Evolutionary conservation across 2,113 vertebrate species (phyloP), one percentile per base, ranked within the genome.

Genomic region (Hymenochirus boettgeri): DNA sequence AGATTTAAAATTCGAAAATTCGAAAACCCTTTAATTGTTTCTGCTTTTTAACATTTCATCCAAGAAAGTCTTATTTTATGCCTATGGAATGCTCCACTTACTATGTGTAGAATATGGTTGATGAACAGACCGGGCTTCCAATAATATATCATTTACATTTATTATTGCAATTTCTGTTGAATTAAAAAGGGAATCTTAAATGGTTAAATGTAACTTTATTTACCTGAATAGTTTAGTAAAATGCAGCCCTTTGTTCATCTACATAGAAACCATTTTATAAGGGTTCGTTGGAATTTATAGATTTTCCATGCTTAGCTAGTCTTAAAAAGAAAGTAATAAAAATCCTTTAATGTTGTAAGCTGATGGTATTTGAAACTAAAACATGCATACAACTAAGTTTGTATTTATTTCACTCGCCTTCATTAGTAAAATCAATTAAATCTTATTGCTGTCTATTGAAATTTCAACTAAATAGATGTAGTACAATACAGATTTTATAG

Each of bases 251-350:
- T 69, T 69, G 55, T 66, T 58, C 24, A 7, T 56, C 60, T 60
- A 69, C 65, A 53, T 42, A 69, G 65, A 69, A 69, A 60, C 65
- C 56, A 69, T 52, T 69, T 69, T 69, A 69, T 69, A 69, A 60
- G 65, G 57, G 37, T 48, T 53, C n/a, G 8, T 42, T 53, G 57
- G 65, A 69, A 69, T 69, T 69, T 69, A 69, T 69, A 69, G 65
- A 69, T 69, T 69, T 69, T 69, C 65, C 65, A 69, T 69, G 48
- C 65, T 60, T 60, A 54, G 57, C 11, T 31, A 52, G 57, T 67
- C 64, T 67, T 65, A 52, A 66, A 66, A 59, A 37, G 45, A 47
- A 45, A 69, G 46, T 69, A 69, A 69, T n/a, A n/a, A 69, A 53
- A 46, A 17, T 29, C 48, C n/a, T 60, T 60, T 60, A 69, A 53